Percentiles rank a stretch among this genome's conserved stretches.
phyloP scores from a whole-genome alignment of 2,888 invertebrate species.

The Hirtodrosophila cameraria region DNA sequence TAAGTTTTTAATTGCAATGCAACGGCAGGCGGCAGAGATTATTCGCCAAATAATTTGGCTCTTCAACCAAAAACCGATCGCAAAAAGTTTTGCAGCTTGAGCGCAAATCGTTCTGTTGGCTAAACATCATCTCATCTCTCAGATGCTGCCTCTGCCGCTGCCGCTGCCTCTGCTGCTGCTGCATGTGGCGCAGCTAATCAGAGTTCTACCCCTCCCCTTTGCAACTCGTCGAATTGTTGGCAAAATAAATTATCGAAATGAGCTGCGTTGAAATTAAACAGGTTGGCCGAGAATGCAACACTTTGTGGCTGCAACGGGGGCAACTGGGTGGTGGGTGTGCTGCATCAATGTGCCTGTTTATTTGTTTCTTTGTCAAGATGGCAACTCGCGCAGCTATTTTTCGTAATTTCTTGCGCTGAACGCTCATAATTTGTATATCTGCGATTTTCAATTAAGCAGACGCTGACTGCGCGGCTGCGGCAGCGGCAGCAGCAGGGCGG shows the following conservation, averaged over 20 bases:
- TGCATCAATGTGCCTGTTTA: constrained; percentile 57
- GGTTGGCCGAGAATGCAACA: constrained; percentile 68
- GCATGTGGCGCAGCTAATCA: constrained; percentile 59
- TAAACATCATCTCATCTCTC: constrained; percentile 49
- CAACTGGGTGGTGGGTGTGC: constrained; percentile 3
- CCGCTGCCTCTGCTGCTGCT: constrained; percentile 3
- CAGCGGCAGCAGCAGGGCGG: constrained; percentile 40
- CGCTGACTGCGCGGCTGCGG: not conserved
- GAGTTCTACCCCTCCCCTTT: constrained; percentile 9
- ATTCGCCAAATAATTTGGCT: constrained; percentile 83
- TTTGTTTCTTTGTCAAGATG: constrained; percentile 69
- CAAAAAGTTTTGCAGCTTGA: constrained; percentile 59
- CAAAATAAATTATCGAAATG: constrained; percentile 77
- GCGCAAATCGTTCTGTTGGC: constrained; percentile 57
- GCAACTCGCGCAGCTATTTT: constrained; percentile 15
- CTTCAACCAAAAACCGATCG: constrained; percentile 49
- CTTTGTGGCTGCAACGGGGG: constrained; percentile 5
- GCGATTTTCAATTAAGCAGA: constrained; percentile 78
- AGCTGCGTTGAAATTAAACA: constrained; percentile 77
- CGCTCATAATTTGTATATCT: constrained; percentile 73
- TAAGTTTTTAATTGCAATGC: constrained; percentile 76
- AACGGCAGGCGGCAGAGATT: constrained; percentile 77
- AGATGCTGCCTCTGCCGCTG: constrained; percentile 5
- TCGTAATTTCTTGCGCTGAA: constrained; percentile 29
- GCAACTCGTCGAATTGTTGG: constrained; percentile 52